Conservation (phyloP, 2,113 vertebrate species). For the Psilopogon haemacephalus region DNA sequence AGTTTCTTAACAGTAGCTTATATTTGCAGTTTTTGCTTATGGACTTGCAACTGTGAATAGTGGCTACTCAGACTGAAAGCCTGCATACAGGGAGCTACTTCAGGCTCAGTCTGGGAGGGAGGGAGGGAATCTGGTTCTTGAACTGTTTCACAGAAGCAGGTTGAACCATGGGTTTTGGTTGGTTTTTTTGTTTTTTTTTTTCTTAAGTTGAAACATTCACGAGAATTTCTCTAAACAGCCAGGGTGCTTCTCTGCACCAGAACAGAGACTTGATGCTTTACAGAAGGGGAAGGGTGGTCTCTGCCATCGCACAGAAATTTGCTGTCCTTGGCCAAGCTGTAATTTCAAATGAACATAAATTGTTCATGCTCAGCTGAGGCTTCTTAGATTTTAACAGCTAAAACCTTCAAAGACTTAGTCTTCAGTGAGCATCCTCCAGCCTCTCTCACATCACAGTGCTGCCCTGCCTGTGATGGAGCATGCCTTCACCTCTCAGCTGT, state of each 20-base stretch:
- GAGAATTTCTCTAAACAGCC: neutral
- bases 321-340: neutral
- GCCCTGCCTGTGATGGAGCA: neutral
- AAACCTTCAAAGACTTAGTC: neutral
- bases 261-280: neutral
- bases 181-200: no score
- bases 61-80: neutral
- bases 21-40: neutral
- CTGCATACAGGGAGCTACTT: neutral
- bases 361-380: neutral
- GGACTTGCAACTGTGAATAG: neutral
- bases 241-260: neutral
- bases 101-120: neutral
- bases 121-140: neutral
- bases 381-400: neutral
- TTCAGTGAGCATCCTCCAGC: neutral
- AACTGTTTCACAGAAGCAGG: neutral
- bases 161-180: accelerated
- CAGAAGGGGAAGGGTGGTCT: accelerated
- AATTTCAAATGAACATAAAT: neutral
- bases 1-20: neutral
- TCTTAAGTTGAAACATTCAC: neutral
- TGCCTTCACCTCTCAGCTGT: neutral
- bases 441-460: neutral
- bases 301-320: neutral